Percentiles rank a stretch among this genome's conserved stretches.
Conservation (phyloP, 1,140 invertebrate genomes). For the Philaenus spumarius region DNA sequence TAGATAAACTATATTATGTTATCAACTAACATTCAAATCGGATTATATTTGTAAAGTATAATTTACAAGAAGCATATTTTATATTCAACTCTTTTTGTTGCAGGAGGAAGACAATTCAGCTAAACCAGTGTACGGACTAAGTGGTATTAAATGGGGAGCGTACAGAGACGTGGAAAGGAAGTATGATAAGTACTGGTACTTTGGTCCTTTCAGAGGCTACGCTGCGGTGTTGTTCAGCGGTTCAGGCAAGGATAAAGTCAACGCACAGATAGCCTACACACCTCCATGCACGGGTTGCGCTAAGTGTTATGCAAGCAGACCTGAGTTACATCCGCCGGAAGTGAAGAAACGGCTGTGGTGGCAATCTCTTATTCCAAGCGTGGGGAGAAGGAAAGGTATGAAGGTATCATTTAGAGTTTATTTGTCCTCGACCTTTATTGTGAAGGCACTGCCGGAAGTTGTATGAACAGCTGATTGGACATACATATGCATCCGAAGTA, state of each 20-base stretch:
- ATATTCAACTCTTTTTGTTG: neutral
- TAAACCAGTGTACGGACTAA: slow-evolving; percentile 72
- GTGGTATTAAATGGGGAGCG: slow-evolving; percentile 72
- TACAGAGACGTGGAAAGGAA: slow-evolving; percentile 67
- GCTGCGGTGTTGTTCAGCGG: slow-evolving; percentile 54
- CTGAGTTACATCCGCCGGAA: slow-evolving; percentile 29
- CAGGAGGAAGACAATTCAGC: slow-evolving; percentile 8
- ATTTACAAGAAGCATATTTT: no score
- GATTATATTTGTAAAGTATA: no score
- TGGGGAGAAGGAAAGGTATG: no score
- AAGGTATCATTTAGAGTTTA: no score
- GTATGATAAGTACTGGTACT: slow-evolving; percentile 82
- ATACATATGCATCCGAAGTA: no score
- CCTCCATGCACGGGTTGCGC: slow-evolving; percentile 76
- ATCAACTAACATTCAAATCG: no score
- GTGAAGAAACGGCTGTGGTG: slow-evolving; percentile 43
- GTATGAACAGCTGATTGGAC: no score
- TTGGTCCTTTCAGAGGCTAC: slow-evolving; percentile 64
- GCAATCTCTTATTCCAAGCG: slow-evolving; percentile 44
- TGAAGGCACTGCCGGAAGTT: no score
- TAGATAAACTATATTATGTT: no score
- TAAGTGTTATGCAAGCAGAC: slow-evolving; percentile 50
- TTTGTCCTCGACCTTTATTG: no score
- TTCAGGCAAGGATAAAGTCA: slow-evolving; percentile 40
- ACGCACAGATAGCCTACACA: slow-evolving; percentile 63